phyloP scores from a whole-genome alignment of 1,140 invertebrate species.

The Camponotus vicinus region DNA sequence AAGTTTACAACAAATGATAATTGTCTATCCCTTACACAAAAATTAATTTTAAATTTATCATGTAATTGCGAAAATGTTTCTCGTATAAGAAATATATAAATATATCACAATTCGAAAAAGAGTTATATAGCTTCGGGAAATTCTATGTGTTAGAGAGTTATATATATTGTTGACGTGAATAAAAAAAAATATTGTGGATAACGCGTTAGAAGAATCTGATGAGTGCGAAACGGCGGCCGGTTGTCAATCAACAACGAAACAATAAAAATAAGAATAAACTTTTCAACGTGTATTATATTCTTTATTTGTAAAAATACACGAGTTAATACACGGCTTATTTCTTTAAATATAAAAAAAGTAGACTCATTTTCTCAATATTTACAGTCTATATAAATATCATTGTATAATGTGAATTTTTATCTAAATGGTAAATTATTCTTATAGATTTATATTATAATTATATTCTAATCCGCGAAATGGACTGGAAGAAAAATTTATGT shows the following conservation, averaged over 20 bases:
- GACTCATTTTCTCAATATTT: constrained; percentile 1
- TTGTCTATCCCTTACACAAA: neutral
- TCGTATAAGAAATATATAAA: neutral
- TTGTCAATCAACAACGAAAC: neutral
- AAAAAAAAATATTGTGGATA: constrained; percentile 54
- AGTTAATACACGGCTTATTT: neutral
- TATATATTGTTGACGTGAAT: constrained; percentile 54
- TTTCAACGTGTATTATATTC: neutral
- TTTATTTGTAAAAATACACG: constrained; percentile 17
- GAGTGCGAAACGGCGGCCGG: neutral
- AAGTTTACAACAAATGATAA: neutral
- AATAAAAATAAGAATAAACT: neutral
- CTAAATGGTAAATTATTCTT: neutral
- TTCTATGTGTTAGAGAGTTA: constrained; percentile 54
- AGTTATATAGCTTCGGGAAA: neutral
- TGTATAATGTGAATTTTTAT: neutral
- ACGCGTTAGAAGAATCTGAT: neutral
- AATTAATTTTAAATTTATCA: neutral
- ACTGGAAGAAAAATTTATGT: neutral
- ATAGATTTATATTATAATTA: neutral
- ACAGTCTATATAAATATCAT: neutral
- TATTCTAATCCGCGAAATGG: neutral
- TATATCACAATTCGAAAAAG: neutral
- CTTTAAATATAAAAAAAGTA: constrained; percentile 19
- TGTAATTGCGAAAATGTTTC: neutral